A percentile compares a stretch with the other conserved stretches of the same genome.
These are phyloP conservation scores for Grantiella picta DNA, from an alignment of 2,113 vertebrate species.

Conservation along the genomic window DNA sequence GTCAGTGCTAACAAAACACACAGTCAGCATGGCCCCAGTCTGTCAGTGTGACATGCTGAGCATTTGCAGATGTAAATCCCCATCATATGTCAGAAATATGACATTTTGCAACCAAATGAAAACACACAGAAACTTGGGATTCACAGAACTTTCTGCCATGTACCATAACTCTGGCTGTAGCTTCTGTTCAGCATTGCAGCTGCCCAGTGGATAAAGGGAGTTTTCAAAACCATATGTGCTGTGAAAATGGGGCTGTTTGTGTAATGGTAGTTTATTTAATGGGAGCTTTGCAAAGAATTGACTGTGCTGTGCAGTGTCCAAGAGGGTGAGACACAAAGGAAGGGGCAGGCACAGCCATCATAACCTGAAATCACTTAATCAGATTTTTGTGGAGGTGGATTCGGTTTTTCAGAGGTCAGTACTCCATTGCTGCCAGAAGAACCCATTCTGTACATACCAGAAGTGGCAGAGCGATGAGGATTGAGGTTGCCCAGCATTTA, in stretches of 20 bases:
- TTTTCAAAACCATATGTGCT: not conserved
- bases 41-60: not conserved
- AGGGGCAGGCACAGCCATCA: not conserved
- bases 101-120: not conserved
- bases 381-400: not conserved
- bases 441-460: accelerated
- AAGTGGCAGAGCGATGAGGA: not conserved
- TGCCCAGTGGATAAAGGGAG: not conserved
- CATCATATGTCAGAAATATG: not conserved
- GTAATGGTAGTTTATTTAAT: not conserved
- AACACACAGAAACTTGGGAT: not conserved
- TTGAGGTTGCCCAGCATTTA: not conserved
- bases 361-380: not conserved
- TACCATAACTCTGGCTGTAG: not conserved
- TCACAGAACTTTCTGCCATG: not conserved
- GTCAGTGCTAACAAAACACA: not conserved
- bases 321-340: not conserved
- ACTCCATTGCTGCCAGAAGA: not conserved
- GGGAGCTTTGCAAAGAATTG: not conserved
- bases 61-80: not conserved
- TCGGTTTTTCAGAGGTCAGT: not conserved
- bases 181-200: not conserved
- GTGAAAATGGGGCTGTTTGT: not conserved
- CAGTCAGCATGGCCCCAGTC: not conserved
- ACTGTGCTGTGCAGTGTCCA: not conserved